A percentile compares a stretch with the other conserved stretches of the same genome.
phyloP scores from a whole-genome alignment of 2,797 vertebrate species.

The Halcyon leucocephala region DNA sequence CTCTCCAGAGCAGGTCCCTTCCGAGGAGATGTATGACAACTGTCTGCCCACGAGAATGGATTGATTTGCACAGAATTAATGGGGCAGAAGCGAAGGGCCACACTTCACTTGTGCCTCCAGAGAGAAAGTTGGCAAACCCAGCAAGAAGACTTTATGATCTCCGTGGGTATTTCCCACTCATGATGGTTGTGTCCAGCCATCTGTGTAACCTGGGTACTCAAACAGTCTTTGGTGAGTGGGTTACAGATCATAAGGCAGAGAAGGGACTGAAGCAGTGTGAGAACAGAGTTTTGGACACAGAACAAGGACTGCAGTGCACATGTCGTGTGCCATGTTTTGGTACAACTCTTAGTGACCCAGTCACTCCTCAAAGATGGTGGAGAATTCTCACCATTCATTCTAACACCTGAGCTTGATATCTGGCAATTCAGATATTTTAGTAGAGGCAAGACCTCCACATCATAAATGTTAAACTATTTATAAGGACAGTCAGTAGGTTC shows the following conservation, averaged over 20 bases:
- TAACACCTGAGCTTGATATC: fast-evolving
- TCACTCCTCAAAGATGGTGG: neutral
- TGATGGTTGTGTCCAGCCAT: fast-evolving
- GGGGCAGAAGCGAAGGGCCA: neutral
- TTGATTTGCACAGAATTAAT: neutral
- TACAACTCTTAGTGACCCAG: fast-evolving
- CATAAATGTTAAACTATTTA: neutral
- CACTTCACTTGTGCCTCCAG: neutral
- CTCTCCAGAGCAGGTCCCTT: neutral
- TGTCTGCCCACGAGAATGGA: neutral
- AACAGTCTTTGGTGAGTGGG: neutral
- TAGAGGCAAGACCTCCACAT: neutral
- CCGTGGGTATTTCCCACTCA: neutral
- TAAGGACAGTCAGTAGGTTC: neutral
- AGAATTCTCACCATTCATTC: neutral
- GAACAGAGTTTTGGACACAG: fast-evolving
- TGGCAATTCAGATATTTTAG: neutral
- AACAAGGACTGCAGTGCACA: fast-evolving
- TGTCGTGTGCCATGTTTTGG: fast-evolving
- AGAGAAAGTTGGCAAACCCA: neutral
- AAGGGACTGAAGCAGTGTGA: fast-evolving
- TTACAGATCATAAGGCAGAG: fast-evolving
- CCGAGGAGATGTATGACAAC: fast-evolving
- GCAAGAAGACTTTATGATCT: neutral
- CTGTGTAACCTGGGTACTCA: fast-evolving